Evolutionary conservation across 1,140 invertebrate species (phyloP), one percentile per base, ranked within the genome.

Genomic region (Drosophila sturtevanti): DNA sequence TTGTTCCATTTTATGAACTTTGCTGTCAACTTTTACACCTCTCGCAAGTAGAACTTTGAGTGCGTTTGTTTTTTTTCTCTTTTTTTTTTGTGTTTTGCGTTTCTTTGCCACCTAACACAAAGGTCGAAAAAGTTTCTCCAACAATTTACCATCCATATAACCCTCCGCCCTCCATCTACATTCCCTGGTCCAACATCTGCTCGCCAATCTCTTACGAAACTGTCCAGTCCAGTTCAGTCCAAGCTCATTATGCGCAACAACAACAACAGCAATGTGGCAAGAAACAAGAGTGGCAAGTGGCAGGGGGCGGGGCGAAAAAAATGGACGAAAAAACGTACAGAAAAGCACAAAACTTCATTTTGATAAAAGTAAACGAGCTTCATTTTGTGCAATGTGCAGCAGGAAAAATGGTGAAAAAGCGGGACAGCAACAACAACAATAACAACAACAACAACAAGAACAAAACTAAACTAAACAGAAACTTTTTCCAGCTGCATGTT

Each of bases 291-390:
- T 31, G n/a, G n/a, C n/a, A n/a, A n/a, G n/a, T n/a, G n/a, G n/a
- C n/a, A n/a, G n/a, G n/a, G n/a, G n/a, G n/a, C n/a, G n/a, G n/a
- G n/a, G n/a, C n/a, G 27, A 31, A 31, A 31, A 6, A 31, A 24
- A n/a, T n/a, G n/a, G n/a, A n/a, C n/a, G 4, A 24, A 31, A 31
- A 31, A 31, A 31, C 1, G 27, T 4, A 31, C 27, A 31, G 51
- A 41, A 66, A 77, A 76, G 66, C 59, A 31, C 27, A 31, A 75
- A 80, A 80, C 77, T 80, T 80, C 67, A 76, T 81, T 80, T 77
- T 81, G 72, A 80, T 80, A 81, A 80, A 80, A 81, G 78, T 67
- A 77, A 81, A 81, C 72, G 77, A 80, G 77, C 72, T 80, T 75
- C 66, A 64, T 73, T 79, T 79, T 75, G 41, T 48, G 41, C 41